Conservation (phyloP, 2,888 invertebrate species). For the Trilocha varians region DNA sequence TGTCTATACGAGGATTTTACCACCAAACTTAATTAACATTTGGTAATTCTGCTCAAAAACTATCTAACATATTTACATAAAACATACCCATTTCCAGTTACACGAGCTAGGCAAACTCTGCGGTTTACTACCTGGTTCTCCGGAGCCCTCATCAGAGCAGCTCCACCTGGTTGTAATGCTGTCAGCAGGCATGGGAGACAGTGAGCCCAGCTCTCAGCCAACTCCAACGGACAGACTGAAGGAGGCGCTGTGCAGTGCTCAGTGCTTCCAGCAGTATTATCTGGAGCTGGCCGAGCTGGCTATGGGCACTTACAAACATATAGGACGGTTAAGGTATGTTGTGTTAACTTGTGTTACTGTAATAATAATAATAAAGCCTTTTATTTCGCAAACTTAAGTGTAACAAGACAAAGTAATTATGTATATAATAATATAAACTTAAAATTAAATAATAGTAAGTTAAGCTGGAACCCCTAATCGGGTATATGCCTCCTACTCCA, state of each 20-base stretch:
- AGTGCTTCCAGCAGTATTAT: slow-evolving; percentile 91
- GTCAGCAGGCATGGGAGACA: slow-evolving; percentile 92
- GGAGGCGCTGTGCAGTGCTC: slow-evolving; percentile 91
- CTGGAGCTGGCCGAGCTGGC: slow-evolving; percentile 94
- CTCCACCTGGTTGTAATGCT: slow-evolving; percentile 91
- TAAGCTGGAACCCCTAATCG: too few relatives aligned
- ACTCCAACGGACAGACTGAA: slow-evolving; percentile 88
- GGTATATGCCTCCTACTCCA: too few relatives aligned
- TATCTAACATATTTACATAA: too few relatives aligned
- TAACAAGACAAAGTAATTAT: too few relatives aligned
- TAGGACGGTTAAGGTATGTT: slow-evolving; percentile 76
- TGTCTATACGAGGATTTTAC: too few relatives aligned
- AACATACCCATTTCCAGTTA: slow-evolving; percentile 70
- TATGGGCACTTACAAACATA: slow-evolving; percentile 97
- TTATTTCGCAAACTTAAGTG: too few relatives aligned
- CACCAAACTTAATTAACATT: too few relatives aligned
- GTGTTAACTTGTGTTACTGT: background rate
- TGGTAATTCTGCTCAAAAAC: too few relatives aligned
- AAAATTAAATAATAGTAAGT: too few relatives aligned
- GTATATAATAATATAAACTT: too few relatives aligned
- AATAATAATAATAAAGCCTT: too few relatives aligned
- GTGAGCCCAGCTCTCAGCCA: slow-evolving; percentile 58
- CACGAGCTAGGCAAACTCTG: slow-evolving; percentile 90
- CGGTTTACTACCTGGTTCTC: slow-evolving; percentile 88
- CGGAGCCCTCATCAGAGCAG: slow-evolving; percentile 87